Evolutionary conservation across 2,888 invertebrate species (phyloP).

Genomic region (Macrosiphum euphorbiae): DNA sequence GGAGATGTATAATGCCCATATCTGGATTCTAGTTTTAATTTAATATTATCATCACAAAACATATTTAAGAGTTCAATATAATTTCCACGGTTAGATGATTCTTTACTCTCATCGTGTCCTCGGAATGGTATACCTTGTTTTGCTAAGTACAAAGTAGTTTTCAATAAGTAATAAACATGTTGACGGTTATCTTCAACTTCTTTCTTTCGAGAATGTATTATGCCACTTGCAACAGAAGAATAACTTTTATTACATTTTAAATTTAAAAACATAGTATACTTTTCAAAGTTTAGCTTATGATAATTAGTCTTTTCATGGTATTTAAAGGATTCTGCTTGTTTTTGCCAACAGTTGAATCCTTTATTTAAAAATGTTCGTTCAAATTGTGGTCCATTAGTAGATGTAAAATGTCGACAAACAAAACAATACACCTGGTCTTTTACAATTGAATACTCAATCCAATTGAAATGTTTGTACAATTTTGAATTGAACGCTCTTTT

Average conservation of each 20-base stretch:
- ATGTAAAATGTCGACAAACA: not conserved
- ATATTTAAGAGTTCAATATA: too few relatives aligned
- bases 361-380: conserved; percentile 17
- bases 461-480: not conserved
- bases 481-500: not conserved
- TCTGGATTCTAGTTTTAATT: too few relatives aligned
- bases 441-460: not conserved
- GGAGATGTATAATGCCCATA: too few relatives aligned
- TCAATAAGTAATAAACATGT: conserved; percentile 10
- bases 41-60: too few relatives aligned
- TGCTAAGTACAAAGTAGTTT: too few relatives aligned
- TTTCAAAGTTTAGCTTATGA: conserved; percentile 14
- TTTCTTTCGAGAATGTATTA: not conserved
- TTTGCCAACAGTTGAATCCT: not conserved
- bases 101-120: too few relatives aligned
- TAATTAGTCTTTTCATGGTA: not conserved
- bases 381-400: not conserved
- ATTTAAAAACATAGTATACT: not conserved
- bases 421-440: not conserved
- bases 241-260: conserved; percentile 4
- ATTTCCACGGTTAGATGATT: too few relatives aligned
- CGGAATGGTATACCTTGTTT: too few relatives aligned
- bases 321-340: conserved; percentile 6
- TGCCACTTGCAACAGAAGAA: not conserved
- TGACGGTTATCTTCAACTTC: not conserved